These are phyloP conservation scores for Cinclus cinclus DNA, from an alignment of 2,113 vertebrate species.

Conservation along the genomic window DNA sequence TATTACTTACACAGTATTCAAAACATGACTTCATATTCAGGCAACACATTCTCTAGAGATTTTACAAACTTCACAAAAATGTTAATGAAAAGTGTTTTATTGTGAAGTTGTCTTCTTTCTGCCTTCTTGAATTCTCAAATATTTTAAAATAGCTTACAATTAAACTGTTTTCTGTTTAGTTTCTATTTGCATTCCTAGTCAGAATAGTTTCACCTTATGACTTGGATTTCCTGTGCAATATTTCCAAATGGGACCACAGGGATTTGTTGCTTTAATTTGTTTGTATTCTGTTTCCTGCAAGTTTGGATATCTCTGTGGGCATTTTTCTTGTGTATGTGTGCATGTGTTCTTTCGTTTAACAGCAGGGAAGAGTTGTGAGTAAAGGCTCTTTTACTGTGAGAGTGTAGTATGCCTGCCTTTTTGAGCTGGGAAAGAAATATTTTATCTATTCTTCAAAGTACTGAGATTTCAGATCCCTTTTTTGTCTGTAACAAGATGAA, in stretches of 20 bases:
- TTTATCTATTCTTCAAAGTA: not conserved
- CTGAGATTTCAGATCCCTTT: not conserved
- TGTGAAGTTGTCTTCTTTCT: not conserved
- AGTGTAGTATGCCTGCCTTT: not conserved
- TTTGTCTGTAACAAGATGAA: not conserved
- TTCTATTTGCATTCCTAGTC: not conserved
- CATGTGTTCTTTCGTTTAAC: not conserved
- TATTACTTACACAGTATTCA: not conserved
- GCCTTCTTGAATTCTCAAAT: not conserved
- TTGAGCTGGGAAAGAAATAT: not conserved
- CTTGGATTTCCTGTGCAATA: not conserved
- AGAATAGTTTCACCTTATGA: not conserved
- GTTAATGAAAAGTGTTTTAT: not conserved
- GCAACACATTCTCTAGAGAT: not conserved
- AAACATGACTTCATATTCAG: not conserved
- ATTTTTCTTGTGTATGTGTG: not conserved
- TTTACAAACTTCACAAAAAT: not conserved
- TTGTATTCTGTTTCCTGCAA: conserved; percentile 14
- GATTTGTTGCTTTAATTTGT: conserved; percentile 30
- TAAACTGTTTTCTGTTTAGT: not conserved
- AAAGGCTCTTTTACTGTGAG: not conserved
- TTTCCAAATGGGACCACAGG: not conserved
- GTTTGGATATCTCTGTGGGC: not conserved
- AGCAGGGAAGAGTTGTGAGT: not conserved
- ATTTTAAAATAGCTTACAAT: not conserved